These are phyloP conservation scores for Drosophila kepulauana DNA, from an alignment of 1,140 invertebrate genomes.

Conservation along the genomic window DNA sequence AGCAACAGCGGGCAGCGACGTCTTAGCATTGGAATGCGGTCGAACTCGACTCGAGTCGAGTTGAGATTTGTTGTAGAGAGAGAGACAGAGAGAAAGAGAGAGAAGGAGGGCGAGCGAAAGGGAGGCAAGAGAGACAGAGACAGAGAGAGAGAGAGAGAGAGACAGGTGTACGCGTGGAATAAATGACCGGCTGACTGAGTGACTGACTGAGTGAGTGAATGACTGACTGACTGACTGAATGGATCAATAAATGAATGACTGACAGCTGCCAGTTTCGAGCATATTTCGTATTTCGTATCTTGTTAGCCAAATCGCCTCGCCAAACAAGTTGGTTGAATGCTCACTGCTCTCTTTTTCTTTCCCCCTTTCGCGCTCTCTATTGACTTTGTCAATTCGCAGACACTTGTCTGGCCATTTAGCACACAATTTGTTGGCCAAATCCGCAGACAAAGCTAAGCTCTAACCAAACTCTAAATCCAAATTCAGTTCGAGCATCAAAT, in stretches of 20 bases:
- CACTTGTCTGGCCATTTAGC: conserved; percentile 47
- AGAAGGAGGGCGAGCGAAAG: conserved; percentile 10
- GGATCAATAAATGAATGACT: conserved; percentile 41
- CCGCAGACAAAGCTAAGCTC: conserved; percentile 20
- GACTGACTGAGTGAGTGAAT: conserved; percentile 20
- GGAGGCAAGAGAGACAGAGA: neutral
- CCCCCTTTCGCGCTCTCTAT: conserved; percentile 8
- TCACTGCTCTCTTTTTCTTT: neutral
- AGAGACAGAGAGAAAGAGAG: conserved; percentile 8
- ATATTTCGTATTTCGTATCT: conserved; percentile 20
- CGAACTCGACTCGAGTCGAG: conserved; percentile 60
- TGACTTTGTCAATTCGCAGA: conserved; percentile 47
- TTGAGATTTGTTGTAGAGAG: conserved; percentile 50
- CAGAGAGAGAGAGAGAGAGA: conserved; percentile 9
- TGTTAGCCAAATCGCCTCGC: conserved; percentile 24
- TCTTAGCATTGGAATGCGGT: conserved; percentile 80
- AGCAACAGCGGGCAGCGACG: conserved; percentile 61
- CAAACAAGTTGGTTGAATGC: conserved; percentile 24
- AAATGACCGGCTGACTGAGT: conserved; percentile 27
- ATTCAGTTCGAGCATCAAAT: conserved; percentile 25
- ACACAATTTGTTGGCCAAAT: conserved; percentile 41
- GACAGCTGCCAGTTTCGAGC: conserved; percentile 37
- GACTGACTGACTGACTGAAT: conserved; percentile 61
- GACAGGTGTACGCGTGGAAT: conserved; percentile 15
- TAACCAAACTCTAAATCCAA: conserved; percentile 20